These are phyloP conservation scores for Lithophane socia DNA, from an alignment of 2,888 invertebrate species.

Conservation along the genomic window DNA sequence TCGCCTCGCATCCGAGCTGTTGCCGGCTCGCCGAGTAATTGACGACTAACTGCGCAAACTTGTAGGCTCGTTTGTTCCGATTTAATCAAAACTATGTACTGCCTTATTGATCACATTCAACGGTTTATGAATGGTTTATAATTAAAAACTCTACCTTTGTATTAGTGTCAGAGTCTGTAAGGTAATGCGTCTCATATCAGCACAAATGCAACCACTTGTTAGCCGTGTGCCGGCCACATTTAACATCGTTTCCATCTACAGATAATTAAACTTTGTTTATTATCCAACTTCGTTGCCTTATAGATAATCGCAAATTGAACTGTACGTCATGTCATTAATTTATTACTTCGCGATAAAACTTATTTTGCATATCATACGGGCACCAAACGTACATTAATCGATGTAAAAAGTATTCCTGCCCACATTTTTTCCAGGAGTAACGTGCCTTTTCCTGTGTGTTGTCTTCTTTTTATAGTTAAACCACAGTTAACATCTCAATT, in stretches of 20 bases:
- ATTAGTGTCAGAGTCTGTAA: constrained; percentile 43
- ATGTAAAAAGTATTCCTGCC: constrained; percentile 39
- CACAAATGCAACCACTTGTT: constrained; percentile 61
- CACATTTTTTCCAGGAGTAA: constrained; percentile 40
- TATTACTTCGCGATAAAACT: constrained; percentile 57
- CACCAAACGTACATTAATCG: constrained; percentile 51
- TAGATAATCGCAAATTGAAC: constrained; percentile 68
- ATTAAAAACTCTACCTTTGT: constrained; percentile 54
- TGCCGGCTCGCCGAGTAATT: constrained; percentile 81
- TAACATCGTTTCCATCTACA: constrained; percentile 60
- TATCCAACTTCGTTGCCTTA: constrained; percentile 61
- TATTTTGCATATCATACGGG: constrained; percentile 61
- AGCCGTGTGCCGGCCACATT: constrained; percentile 57
- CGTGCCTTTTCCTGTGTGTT: constrained; percentile 38
- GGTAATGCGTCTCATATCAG: constrained; percentile 56
- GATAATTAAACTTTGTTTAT: constrained; percentile 68
- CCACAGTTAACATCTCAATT: constrained; percentile 64
- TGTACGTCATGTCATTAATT: constrained; percentile 63
- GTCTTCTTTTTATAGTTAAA: constrained; percentile 34
- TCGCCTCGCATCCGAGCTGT: constrained; percentile 78
- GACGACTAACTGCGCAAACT: constrained; percentile 82
- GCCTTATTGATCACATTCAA: constrained; percentile 44
- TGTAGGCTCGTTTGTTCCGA: constrained; percentile 82
- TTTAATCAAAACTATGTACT: constrained; percentile 81
- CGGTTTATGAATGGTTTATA: constrained; percentile 51